phyloP scores from a whole-genome alignment of 2,797 vertebrate genomes.

The Apogon talboti region DNA sequence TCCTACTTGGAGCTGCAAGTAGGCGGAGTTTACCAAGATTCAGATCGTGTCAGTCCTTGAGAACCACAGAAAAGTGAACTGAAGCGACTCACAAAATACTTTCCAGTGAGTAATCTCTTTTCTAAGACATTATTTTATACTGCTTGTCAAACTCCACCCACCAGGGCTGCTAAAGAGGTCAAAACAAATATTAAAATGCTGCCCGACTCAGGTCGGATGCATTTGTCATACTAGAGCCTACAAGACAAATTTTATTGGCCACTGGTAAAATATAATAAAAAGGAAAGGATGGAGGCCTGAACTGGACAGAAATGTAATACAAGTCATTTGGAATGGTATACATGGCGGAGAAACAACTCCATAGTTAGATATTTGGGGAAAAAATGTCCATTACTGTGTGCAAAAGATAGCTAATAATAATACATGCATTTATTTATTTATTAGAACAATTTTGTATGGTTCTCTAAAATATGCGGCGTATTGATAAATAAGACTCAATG shows the following conservation, averaged over 20 bases:
- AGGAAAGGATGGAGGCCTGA: not conserved
- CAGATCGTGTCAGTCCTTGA: conserved; percentile 40
- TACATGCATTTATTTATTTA: not conserved
- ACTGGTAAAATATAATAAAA: not conserved
- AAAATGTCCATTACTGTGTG: not conserved
- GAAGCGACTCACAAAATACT: conserved; percentile 16
- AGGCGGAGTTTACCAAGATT: conserved; percentile 49
- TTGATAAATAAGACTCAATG: no score
- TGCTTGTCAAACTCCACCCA: conserved; percentile 40
- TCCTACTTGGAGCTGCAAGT: conserved; percentile 35
- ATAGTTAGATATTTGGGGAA: no score
- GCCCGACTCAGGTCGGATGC: conserved; percentile 16
- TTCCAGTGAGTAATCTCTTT: conserved; percentile 59
- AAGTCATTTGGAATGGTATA: no score
- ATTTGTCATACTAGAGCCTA: not conserved
- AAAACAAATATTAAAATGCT: conserved; percentile 24
- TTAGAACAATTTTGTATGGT: no score
- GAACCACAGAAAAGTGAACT: conserved; percentile 9
- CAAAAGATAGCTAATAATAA: not conserved
- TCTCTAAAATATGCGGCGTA: no score
- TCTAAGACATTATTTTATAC: conserved; percentile 41
- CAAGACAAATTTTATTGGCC: not conserved
- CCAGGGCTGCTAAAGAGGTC: conserved; percentile 11
- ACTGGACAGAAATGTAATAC: no score
- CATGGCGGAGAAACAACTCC: no score